Base-by-base conservation (phyloP, 2,113 vertebrate genomes). In the Apus apus region DNA sequence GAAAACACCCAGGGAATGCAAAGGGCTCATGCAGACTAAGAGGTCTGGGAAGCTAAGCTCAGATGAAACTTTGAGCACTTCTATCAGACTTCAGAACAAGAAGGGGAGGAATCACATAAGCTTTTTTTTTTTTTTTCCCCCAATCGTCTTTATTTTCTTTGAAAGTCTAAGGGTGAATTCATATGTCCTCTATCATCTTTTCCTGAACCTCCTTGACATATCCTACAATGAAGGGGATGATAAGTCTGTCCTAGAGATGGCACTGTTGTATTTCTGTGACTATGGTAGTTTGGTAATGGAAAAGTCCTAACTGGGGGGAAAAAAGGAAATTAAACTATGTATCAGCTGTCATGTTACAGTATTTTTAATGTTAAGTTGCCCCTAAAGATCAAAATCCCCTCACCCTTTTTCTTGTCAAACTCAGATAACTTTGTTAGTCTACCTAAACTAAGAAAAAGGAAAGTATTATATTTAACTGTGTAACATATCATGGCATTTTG, bases 231-330 rank as follows among this genome's bases (percentile, higher is more conserved):
- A 54, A 56, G 43, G 60, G 74, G 46, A 92, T 77, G 65, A 4
- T 4, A 17, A 32, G 7, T 68, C 54, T 74, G 38, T 71, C 97
- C 98, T 80, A 96, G 94, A 98, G 98, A 92, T 98, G 98, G 98
- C 96, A 96, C 83, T 97, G 96, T 97, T 97, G 97, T 73, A 76
- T 93, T 85, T 95, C 93, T 57, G 48, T 96, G 71, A 38, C 77
- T 23, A 1, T 22, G 7, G 58, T 21, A 43, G 13, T 30, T 46
- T 78, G 65, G 45, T n/a, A 21, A 22, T 17, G 53, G 57, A 71
- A 38, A 65, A 72, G 20, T 86, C 58, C 66, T 92, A 66, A 96
- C 73, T 94, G 81, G 22, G 25, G 5, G 64, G 53, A 15, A 13
- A 93, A 90, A 87, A 89, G 72, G 73, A 89, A 95, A 97, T 94